Conservation (phyloP, 2,888 invertebrate species). For the Plemyria rubiginata region DNA sequence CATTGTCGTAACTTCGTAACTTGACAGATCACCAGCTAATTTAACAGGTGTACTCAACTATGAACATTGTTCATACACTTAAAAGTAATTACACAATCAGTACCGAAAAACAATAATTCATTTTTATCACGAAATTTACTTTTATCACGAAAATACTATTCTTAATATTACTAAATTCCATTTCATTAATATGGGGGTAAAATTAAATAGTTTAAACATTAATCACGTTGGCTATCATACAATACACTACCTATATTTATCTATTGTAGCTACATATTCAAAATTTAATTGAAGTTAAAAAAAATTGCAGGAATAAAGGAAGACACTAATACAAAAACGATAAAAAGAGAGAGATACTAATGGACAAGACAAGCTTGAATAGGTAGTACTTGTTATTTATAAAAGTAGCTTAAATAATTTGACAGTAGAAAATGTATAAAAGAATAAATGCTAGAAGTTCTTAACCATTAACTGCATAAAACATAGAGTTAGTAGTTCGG, state of each 20-base stretch:
- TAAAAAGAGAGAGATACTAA: slow-evolving; percentile 45
- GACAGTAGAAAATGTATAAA: slow-evolving; percentile 49
- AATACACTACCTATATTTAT: slow-evolving; percentile 34
- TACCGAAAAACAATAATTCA: slow-evolving; percentile 80
- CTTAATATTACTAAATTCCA: slow-evolving; percentile 80
- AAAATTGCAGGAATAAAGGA: slow-evolving; percentile 56
- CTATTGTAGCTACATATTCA: slow-evolving; percentile 52
- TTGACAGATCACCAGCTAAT: slow-evolving; percentile 81
- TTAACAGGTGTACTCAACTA: slow-evolving; percentile 81
- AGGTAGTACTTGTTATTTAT: slow-evolving; percentile 28
- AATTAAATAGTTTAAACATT: slow-evolving; percentile 49
- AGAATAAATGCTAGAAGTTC: slow-evolving; percentile 50
- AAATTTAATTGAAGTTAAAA: slow-evolving; percentile 44
- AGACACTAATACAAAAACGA: slow-evolving; percentile 63
- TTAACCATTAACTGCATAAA: slow-evolving; percentile 47
- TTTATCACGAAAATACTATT: slow-evolving; percentile 83
- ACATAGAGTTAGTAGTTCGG: slow-evolving; percentile 56
- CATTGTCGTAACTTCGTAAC: slow-evolving; percentile 80
- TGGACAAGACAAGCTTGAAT: slow-evolving; percentile 34
- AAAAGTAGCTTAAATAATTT: slow-evolving; percentile 44
- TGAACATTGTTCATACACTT: slow-evolving; percentile 84
- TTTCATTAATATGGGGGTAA: slow-evolving; percentile 57
- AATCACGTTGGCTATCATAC: slow-evolving; percentile 51
- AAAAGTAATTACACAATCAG: slow-evolving; percentile 79
- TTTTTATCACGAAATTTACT: slow-evolving; percentile 82